Percentiles rank a stretch among this genome's conserved stretches.
Conservation (phyloP, 2,888 invertebrate species). For the Drosophila fulvimacula region DNA sequence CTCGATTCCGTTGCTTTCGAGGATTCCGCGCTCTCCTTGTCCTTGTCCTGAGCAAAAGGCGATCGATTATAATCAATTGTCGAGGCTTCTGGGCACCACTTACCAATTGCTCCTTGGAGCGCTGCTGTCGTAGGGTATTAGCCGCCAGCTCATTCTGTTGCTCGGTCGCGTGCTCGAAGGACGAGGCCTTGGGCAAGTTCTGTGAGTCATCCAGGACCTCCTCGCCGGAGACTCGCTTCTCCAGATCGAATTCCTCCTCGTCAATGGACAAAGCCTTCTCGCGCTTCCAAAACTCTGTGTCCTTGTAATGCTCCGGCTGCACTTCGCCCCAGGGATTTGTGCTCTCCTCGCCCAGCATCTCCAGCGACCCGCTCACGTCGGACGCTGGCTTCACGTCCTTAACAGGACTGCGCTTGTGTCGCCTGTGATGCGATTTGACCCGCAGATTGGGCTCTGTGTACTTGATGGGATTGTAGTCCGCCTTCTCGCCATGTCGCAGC, state of each 20-base stretch:
- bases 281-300: constrained; percentile 83
- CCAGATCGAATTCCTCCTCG: constrained; percentile 79
- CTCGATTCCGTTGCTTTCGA: constrained; percentile 46
- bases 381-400: constrained; percentile 68
- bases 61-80: constrained; percentile 3
- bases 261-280: constrained; percentile 83
- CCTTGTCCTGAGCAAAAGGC: constrained; percentile 45
- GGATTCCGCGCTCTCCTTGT: constrained; percentile 53
- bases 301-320: constrained; percentile 82
- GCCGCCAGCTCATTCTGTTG: constrained; percentile 82
- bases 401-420: constrained; percentile 83
- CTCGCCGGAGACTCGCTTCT: constrained; percentile 58
- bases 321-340: constrained; percentile 84
- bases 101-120: constrained; percentile 75
- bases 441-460: constrained; percentile 83
- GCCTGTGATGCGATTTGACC: constrained; percentile 78
- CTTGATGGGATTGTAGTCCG: constrained; percentile 81
- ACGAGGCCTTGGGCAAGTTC: constrained; percentile 80
- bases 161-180: constrained; percentile 84
- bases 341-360: constrained; percentile 82
- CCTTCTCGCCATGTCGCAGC: constrained; percentile 83
- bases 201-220: constrained; percentile 57
- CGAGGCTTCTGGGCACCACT: constrained; percentile 38
- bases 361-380: constrained; percentile 66
- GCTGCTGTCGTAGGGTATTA: constrained; percentile 69